Percentiles rank a stretch among this genome's conserved stretches.
Evolutionary conservation across 30 jellyfish, hydroid and myxozoan genomes (phyloP).

Genomic region (Cassiopea xamachana): DNA sequence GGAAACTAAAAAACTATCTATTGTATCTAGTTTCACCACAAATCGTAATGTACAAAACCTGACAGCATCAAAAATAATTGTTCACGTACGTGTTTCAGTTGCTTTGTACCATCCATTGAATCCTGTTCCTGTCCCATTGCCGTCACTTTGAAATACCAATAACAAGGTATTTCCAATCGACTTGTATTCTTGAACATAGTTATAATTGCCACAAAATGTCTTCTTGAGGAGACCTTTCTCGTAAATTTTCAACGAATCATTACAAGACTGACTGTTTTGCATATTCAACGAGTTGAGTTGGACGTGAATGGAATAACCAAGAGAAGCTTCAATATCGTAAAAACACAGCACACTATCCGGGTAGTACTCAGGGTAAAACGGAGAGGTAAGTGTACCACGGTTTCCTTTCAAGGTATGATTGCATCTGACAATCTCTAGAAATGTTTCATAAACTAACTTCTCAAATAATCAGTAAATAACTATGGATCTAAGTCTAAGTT

Average conservation of each 20-base stretch:
- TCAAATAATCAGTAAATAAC: too few species aligned
- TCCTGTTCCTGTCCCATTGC: background rate
- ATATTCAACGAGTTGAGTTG: background rate
- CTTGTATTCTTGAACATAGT: background rate
- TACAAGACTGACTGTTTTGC: background rate
- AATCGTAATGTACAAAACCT: background rate
- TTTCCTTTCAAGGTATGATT: background rate
- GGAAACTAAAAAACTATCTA: too few species aligned
- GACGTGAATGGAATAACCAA: background rate
- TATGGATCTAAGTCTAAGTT: too few species aligned
- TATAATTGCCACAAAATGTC: background rate
- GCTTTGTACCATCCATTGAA: background rate
- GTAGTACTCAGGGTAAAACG: slow-evolving; percentile 11
- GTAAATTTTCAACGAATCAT: slow-evolving; percentile 7
- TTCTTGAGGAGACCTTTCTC: background rate
- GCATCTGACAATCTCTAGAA: background rate
- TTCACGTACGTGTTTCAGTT: background rate
- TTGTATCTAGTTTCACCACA: too few species aligned
- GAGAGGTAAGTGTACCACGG: background rate
- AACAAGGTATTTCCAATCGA: background rate
- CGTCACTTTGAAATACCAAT: background rate
- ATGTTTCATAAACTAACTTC: background rate
- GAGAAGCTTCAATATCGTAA: background rate
- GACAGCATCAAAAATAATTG: too few species aligned
- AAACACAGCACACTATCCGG: slow-evolving; percentile 10